Evolutionary conservation across 2,797 vertebrate genomes (phyloP).

Genomic region (Benthosema pterotum): DNA sequence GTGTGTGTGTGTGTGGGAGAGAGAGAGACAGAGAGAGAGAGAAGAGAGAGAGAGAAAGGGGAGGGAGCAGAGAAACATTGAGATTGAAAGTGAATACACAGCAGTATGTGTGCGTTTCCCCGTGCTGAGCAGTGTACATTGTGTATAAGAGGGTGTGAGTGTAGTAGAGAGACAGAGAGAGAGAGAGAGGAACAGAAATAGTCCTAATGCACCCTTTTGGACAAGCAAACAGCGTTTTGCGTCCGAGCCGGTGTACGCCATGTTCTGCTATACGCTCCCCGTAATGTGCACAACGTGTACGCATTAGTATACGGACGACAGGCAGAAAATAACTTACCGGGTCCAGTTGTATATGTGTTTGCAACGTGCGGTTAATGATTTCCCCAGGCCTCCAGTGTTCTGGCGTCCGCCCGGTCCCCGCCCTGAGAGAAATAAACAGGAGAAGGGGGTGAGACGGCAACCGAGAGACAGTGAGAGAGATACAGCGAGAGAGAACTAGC

Average conservation of each 20-base stretch:
- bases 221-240: background rate
- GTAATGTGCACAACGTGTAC: constrained; percentile 7
- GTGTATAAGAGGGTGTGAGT: background rate
- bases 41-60: background rate
- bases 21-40: background rate
- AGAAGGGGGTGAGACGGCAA: constrained; percentile 47
- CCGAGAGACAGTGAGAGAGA: constrained; percentile 29
- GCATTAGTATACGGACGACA: background rate
- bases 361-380: constrained; percentile 66
- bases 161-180: background rate
- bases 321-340: constrained; percentile 65
- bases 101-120: background rate
- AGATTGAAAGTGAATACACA: too few species aligned
- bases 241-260: background rate
- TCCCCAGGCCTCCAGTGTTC: constrained; percentile 57
- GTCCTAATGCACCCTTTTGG: constrained; percentile 13
- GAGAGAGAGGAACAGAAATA: background rate
- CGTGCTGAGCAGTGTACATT: background rate
- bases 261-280: background rate
- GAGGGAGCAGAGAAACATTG: too few species aligned
- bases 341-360: constrained; percentile 55
- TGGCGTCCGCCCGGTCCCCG: constrained; percentile 51
- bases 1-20: background rate
- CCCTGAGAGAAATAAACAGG: constrained; percentile 71
- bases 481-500: constrained; percentile 17